Evolutionary conservation across 2,797 vertebrate species (phyloP), one percentile per base, ranked within the genome.

Genomic region (Argya squamiceps): DNA sequence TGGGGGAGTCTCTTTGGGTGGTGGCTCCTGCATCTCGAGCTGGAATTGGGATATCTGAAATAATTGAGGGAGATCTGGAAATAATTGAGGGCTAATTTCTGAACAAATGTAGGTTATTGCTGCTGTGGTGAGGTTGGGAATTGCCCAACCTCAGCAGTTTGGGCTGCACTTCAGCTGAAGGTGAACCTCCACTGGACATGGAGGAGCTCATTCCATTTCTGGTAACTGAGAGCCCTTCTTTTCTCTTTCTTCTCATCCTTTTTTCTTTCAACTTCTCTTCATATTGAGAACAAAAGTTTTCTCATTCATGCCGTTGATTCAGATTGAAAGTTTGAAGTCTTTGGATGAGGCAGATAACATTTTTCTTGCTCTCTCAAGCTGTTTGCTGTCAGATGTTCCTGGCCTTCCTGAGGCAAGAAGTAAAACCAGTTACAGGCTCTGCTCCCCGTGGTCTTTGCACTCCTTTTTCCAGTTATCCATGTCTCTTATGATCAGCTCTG

Each of bases 321-420:
- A 97, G 77, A 97, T 53, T 19, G 96, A 93, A 95, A 98, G 67
- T 82, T n/a, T 93, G 76, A 94, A 94, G 79, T 47, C 80, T 91
- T 80, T 91, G 94, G 77, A 86, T 62, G 19, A 44, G 71, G 52
- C 22, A 49, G 32, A 15, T 58, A 81, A 71, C 47, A 11, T 89
- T 96, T 95, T 97, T 96, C 93, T 93, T 14, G 44, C 69, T 86
- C 95, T 85, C 64, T 84, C 62, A 9, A 6, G 65, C 70, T 91
- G 27, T 89, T 96, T 95, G 69, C 85, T 95, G 27, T 93, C 96
- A 96, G 70, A 36, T 4, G 34, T 69, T 91, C 73, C 84, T 68
- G 75, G 21, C 6, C 63, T 81, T 62, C 68, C 80, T 84, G 70
- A 89, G 75, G 59, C 50, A 52, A 86, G 15, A 60, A 78, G 71